These are phyloP conservation scores for Caenorhabditis brenneri DNA, from an alignment of 1,140 invertebrate species.

Conservation along the genomic window DNA sequence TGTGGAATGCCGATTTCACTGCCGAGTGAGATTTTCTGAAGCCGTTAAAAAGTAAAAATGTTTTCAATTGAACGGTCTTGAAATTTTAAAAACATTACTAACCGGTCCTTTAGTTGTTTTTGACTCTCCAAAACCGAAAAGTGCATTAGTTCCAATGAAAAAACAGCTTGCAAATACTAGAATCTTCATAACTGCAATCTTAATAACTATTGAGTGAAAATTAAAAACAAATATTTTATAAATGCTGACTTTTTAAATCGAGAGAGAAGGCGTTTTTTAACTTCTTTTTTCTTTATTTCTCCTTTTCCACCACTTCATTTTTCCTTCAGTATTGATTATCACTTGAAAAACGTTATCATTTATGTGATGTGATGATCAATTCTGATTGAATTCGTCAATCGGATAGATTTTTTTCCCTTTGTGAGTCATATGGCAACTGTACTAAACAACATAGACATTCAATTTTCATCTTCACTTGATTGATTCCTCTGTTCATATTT, in stretches of 20 bases:
- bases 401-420: not conserved
- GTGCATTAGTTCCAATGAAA: not conserved
- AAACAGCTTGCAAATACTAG: not conserved
- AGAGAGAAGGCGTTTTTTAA: not conserved
- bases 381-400: constrained; percentile 1
- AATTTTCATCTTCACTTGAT: no score
- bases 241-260: not conserved
- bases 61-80: not conserved
- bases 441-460: no score
- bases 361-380: not conserved
- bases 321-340: not conserved
- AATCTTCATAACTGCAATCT: not conserved
- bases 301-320: not conserved
- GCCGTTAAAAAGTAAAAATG: no score
- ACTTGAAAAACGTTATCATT: not conserved
- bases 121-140: not conserved
- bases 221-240: not conserved
- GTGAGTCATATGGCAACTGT: not conserved
- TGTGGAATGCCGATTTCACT: not conserved
- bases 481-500: no score
- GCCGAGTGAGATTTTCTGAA: constrained; percentile 21
- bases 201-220: not conserved
- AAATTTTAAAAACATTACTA: not conserved
- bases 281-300: no score
- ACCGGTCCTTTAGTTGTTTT: not conserved